Percentiles rank a stretch among this genome's conserved stretches.
These are phyloP conservation scores for Antennarius maculatus DNA, from an alignment of 2,797 vertebrate species.

Conservation along the genomic window DNA sequence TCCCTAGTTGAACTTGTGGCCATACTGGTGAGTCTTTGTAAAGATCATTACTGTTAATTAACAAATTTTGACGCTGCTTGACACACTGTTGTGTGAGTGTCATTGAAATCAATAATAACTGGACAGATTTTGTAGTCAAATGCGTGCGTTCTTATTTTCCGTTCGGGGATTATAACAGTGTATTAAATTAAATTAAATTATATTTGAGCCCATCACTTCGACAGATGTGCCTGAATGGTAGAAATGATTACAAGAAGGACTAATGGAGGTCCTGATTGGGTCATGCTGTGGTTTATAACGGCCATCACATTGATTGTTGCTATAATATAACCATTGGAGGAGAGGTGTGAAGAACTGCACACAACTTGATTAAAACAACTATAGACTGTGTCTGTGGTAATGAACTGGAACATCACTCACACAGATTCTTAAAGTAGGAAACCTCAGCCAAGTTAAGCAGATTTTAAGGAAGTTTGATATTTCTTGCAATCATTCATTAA, in stretches of 20 bases:
- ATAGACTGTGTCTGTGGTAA: constrained; percentile 74
- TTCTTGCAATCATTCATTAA: background rate
- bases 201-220: constrained; percentile 56
- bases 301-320: constrained; percentile 57
- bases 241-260: constrained; percentile 63
- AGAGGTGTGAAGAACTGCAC: constrained; percentile 79
- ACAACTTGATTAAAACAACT: constrained; percentile 80
- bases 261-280: constrained; percentile 73
- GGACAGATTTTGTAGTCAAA: constrained; percentile 74
- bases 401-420: constrained; percentile 74
- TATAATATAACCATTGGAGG: constrained; percentile 80
- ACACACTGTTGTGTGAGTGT: constrained; percentile 20
- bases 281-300: constrained; percentile 70
- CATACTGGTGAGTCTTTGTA: constrained; percentile 3
- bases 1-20: constrained; percentile 72
- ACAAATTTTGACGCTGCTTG: background rate
- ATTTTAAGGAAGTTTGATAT: constrained; percentile 5
- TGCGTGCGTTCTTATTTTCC: too few relatives aligned
- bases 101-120: constrained; percentile 45
- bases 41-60: constrained; percentile 3
- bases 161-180: too few relatives aligned
- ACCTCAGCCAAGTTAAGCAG: background rate
- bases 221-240: constrained; percentile 74
- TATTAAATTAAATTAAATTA: too few relatives aligned
- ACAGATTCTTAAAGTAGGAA: constrained; percentile 36